Percentiles rank a stretch among this genome's conserved stretches.
These are phyloP conservation scores for Rhingia campestris DNA, from an alignment of 2,888 invertebrate species.

Conservation along the genomic window DNA sequence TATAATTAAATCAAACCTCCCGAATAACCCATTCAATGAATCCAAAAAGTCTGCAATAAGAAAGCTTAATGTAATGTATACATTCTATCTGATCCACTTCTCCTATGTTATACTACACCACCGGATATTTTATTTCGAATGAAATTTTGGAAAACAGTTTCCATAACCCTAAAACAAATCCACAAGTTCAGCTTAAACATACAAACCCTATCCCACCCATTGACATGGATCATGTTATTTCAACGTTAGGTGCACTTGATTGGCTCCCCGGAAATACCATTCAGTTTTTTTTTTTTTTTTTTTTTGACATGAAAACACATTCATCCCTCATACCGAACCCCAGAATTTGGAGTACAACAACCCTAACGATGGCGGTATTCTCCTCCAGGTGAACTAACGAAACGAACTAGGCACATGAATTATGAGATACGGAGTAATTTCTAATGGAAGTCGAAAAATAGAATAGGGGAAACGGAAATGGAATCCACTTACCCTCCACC, in stretches of 20 bases:
- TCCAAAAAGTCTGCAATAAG: too few relatives aligned
- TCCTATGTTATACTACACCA: neutral
- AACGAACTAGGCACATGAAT: conserved; percentile 27
- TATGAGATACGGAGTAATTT: conserved; percentile 23
- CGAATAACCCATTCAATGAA: too few relatives aligned
- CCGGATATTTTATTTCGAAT: conserved; percentile 24
- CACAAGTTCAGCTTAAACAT: neutral
- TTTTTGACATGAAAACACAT: neutral
- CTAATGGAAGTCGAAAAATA: neutral
- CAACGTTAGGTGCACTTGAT: conserved; percentile 11
- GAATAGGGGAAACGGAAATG: neutral
- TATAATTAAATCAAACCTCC: too few relatives aligned
- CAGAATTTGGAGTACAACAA: neutral
- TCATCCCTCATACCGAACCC: neutral
- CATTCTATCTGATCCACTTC: neutral
- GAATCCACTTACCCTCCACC: neutral
- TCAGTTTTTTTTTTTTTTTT: conserved; percentile 8
- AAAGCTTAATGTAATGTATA: too few relatives aligned
- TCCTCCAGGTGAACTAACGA: conserved; percentile 37
- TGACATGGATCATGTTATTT: conserved; percentile 32
- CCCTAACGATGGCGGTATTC: neutral
- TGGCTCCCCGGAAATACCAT: conserved; percentile 10
- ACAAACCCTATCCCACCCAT: neutral
- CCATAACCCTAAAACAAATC: conserved; percentile 7
- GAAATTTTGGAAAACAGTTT: conserved; percentile 25